phyloP scores from a whole-genome alignment of 1,140 invertebrate species.

The Octopus bimaculoides region DNA sequence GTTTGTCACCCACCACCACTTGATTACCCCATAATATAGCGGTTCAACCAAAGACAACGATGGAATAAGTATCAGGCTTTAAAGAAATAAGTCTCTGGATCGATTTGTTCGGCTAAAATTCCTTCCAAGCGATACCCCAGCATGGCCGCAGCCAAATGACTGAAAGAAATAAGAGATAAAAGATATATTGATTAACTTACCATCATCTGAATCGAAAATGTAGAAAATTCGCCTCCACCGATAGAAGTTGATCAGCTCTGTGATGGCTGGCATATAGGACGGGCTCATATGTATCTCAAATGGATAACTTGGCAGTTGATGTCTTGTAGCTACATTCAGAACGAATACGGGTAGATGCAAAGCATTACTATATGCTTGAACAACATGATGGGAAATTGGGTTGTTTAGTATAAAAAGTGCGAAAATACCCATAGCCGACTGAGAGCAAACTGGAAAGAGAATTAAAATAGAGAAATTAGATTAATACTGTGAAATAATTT shows the following conservation, averaged over 20 bases:
- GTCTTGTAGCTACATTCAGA: slow-evolving; percentile 24
- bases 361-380: slow-evolving; percentile 71
- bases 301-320: slow-evolving; percentile 21
- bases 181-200: slow-evolving; percentile 71
- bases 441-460: slow-evolving; percentile 78
- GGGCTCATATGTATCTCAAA: slow-evolving; percentile 73
- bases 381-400: slow-evolving; percentile 87
- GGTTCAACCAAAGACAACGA: too few species aligned
- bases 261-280: slow-evolving; percentile 87
- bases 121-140: too few species aligned
- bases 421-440: slow-evolving; percentile 86
- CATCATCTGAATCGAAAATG: slow-evolving; percentile 91
- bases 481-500: too few species aligned
- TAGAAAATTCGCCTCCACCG: slow-evolving; percentile 91
- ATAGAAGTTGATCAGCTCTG: slow-evolving; percentile 87
- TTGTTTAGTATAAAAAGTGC: slow-evolving; percentile 86
- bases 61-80: too few species aligned
- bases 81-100: too few species aligned
- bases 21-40: too few species aligned
- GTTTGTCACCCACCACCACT: too few species aligned
- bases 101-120: too few species aligned
- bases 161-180: too few species aligned
- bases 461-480: background rate
- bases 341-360: slow-evolving; percentile 85
- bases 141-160: too few species aligned